A percentile compares a stretch with the other conserved stretches of the same genome.
Evolutionary conservation across 2,797 vertebrate species (phyloP).

Genomic region (Sebastes wilsoni): DNA sequence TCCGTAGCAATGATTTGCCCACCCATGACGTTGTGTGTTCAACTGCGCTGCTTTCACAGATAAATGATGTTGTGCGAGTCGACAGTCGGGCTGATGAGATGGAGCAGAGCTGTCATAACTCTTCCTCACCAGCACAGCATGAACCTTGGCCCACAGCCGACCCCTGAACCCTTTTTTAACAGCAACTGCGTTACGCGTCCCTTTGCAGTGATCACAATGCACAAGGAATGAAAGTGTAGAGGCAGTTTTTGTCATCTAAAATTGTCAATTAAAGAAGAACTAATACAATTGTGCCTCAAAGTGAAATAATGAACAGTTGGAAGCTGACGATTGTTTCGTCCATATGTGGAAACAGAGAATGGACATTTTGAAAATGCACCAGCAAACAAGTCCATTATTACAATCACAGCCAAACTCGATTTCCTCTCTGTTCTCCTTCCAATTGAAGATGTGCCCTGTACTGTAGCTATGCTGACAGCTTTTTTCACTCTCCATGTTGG

Average conservation of each 20-base stretch:
- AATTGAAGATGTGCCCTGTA: background rate
- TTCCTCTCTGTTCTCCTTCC: constrained; percentile 16
- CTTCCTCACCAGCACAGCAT: constrained; percentile 25
- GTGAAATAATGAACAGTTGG: background rate
- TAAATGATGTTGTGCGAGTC: constrained; percentile 50
- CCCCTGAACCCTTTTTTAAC: constrained; percentile 28
- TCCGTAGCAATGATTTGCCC: constrained; percentile 23
- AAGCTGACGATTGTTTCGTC: background rate
- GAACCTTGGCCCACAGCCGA: constrained; percentile 59
- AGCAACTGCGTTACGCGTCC: background rate
- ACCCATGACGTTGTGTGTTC: constrained; percentile 25
- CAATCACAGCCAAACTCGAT: background rate
- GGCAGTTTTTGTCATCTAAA: background rate
- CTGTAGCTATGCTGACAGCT: constrained; percentile 16
- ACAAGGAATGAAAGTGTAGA: background rate
- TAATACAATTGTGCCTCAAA: background rate
- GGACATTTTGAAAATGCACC: background rate
- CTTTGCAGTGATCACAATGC: background rate
- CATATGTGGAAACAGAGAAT: background rate
- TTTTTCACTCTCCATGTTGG: constrained; percentile 22
- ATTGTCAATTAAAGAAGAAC: background rate
- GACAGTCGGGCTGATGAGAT: constrained; percentile 59
- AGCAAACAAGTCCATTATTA: background rate
- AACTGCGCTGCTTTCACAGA: constrained; percentile 37
- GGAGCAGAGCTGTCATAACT: constrained; percentile 55